Base-by-base conservation (phyloP, 2,888 invertebrate species). In the Seira musarum region DNA sequence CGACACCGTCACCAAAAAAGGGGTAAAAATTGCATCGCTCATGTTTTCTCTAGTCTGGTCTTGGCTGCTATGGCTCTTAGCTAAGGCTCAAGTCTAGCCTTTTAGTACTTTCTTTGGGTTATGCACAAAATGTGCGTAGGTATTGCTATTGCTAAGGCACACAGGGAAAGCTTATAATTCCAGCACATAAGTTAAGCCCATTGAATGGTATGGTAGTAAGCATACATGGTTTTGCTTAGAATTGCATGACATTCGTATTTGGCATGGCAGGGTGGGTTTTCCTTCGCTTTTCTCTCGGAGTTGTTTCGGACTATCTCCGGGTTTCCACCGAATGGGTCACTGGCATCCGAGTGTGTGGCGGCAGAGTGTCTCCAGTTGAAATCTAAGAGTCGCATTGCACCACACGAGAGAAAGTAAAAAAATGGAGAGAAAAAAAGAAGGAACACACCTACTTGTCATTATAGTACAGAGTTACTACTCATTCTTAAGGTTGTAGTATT, bases 371-470 rank as follows among this genome's bases (percentile, higher is more conserved):
- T 73, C 68, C 72, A 81, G 81, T 77, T 72, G 79, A 79, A 70
- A 76, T 71, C 72, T 64, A 53, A 66, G 79, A 82, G 82, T 80
- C 82, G 82, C 82, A 82, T 82, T 82, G 82, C 82, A 82, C 75
- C 82, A 82, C 72, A 79, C 75, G 67, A 67, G 40, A 40, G 53
- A 53, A 53, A 53, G 6, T 53, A 17, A 17, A 53, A 53, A 75
- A 75, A 75, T 8, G 8, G 3, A 30, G 2, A 30, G 30, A 30
- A 30, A 30, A 57, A 35, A 67, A 22, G 53, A 71, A 67, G 75
- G 82, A 82, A 82, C 82, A 82, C 82, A 80, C 82, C 82, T 82
- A 82, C 79, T 82, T 76, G 71, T 67, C 60, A 75, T 67, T 67
- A 67, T 66, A 53, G n/a, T 53, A 53, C 53, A 53, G 53, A 53